phyloP scores from a whole-genome alignment of 1,140 invertebrate species.

The Hirudo medicinalis region DNA sequence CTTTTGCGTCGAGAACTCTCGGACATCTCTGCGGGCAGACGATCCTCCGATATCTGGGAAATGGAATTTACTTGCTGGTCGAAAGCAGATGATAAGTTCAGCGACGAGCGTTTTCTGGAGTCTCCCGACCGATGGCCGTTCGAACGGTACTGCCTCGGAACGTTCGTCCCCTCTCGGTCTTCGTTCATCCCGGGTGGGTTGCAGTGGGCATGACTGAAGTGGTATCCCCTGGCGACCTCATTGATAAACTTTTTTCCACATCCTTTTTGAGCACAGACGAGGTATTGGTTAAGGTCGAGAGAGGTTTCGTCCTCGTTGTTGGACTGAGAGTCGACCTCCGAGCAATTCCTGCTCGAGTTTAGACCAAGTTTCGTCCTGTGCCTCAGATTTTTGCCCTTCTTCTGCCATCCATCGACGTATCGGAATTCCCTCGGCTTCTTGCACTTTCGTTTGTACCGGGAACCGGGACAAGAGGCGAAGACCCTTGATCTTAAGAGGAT shows the following conservation, averaged over 20 bases:
- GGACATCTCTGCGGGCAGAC: too few relatives aligned
- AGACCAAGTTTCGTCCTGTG: not conserved
- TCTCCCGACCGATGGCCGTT: too few relatives aligned
- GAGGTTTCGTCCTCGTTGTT: not conserved
- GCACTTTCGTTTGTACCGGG: conserved; percentile 3
- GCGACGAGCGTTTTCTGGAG: too few relatives aligned
- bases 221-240: not conserved
- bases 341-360: not conserved
- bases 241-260: conserved; percentile 4
- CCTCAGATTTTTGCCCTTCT: conserved; percentile 1
- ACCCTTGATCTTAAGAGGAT: not conserved
- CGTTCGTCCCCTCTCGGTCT: not conserved
- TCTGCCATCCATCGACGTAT: not conserved
- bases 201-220: not conserved
- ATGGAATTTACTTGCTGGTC: too few relatives aligned
- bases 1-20: too few relatives aligned
- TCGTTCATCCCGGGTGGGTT: not conserved
- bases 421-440: conserved; percentile 1
- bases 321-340: not conserved
- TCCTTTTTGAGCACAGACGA: not conserved
- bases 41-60: too few relatives aligned
- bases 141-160: too few relatives aligned
- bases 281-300: not conserved
- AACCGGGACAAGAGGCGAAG: not conserved
- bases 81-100: too few relatives aligned